Base-by-base conservation (phyloP, 2,888 invertebrate genomes). In the Eulithis testata region DNA sequence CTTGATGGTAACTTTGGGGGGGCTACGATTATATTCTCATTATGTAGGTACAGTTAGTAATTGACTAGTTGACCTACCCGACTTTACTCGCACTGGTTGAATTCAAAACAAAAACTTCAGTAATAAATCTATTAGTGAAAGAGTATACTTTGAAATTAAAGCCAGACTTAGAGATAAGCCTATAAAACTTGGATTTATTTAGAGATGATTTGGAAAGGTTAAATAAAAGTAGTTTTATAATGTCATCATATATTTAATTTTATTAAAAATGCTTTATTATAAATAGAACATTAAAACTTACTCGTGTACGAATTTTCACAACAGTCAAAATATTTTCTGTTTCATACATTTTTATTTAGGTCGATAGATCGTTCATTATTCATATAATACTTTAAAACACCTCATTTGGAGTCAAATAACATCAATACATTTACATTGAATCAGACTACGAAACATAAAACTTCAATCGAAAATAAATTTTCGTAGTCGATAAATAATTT, bases 211-310 rank as follows among this genome's bases (percentile, higher is more conserved):
- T 51, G 7, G 6, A 12, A 54, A 47, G 45, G 14, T 37, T 11
- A 31, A 55, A 49, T 45, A 14, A 60, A 54, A 44, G 31, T 52
- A 43, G 44, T 31, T 4, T 0, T 73, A 70, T 76, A 76, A 73
- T 79, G 76, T 83, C 82, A 82, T 83, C 74, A 75, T 89, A 37
- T 89, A 88, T 90, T 53, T 49, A 49, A 11, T 49, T 55, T 91
- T 85, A 85, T 86, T 14, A 57, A 66, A 91, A 91, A 91, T 90
- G 88, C 87, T 83, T 90, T 83, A 83, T 86, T 90, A 89, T 91
- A 91, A 91, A 92, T 90, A 88, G 81, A 87, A 89, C 83, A 84
- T 88, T 85, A 87, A 76, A 75, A 86, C 84, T 86, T 87, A 88
- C 77, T 83, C 80, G 73, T 72, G 74, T 81, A 84, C 76, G 79